Conservation (phyloP, 2,113 vertebrate genomes). For the Delphinapterus leucas region DNA sequence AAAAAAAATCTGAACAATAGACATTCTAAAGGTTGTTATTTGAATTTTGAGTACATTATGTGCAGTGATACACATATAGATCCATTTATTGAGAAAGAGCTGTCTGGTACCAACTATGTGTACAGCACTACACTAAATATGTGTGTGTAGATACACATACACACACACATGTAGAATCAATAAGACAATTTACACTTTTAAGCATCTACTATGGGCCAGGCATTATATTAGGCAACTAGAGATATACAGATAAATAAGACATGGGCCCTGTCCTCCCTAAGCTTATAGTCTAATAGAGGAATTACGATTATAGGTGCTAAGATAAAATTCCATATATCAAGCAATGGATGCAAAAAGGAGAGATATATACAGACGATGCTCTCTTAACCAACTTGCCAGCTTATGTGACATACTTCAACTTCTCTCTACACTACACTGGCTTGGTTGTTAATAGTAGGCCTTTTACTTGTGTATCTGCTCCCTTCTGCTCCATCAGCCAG, state of each 20-base stretch:
- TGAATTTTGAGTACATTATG: neutral
- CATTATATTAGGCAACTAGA: neutral
- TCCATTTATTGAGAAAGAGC: neutral
- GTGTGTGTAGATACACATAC: neutral
- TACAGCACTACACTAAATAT: neutral
- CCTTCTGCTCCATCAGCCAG: neutral
- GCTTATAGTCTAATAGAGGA: neutral
- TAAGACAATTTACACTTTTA: neutral
- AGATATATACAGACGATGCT: neutral
- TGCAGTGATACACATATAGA: neutral
- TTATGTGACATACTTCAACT: neutral
- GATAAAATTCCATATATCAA: neutral
- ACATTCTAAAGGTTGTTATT: neutral
- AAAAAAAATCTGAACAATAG: neutral
- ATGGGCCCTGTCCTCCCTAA: neutral
- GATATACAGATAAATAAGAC: neutral
- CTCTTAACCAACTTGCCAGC: neutral
- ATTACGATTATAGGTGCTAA: neutral
- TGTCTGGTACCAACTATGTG: neutral
- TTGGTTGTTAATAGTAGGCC: neutral
- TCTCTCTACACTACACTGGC: neutral
- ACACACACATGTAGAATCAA: neutral
- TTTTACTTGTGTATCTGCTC: neutral
- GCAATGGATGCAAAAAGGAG: neutral
- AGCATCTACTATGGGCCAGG: neutral